A percentile compares a stretch with the other conserved stretches of the same genome.
Evolutionary conservation across 2,797 vertebrate genomes (phyloP).

Genomic region (Acrossocheilus wenchowensis): DNA sequence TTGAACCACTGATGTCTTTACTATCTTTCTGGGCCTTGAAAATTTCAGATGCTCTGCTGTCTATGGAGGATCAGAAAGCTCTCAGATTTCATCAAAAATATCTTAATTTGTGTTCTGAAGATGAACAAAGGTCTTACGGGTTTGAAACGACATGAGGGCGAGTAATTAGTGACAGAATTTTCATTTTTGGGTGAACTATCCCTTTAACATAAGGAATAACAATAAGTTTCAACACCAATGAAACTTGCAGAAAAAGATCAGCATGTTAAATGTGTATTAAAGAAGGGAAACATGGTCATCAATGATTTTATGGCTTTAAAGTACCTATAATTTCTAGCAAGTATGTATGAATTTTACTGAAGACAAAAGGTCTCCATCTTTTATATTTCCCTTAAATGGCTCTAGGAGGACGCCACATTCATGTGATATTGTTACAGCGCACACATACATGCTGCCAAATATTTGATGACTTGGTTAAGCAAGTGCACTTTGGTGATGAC

Average conservation of each 20-base stretch:
- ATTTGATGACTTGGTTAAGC: conserved; percentile 54
- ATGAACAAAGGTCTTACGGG: neutral
- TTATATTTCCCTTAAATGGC: conserved; percentile 54
- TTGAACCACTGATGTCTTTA: too few relatives aligned
- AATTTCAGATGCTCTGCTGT: too few relatives aligned
- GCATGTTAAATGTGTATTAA: neutral
- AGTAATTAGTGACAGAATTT: neutral
- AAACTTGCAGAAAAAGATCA: neutral
- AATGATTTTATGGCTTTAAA: neutral
- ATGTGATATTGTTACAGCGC: conserved; percentile 31
- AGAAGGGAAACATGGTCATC: neutral
- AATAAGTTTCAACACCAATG: too few relatives aligned
- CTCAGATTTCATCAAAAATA: too few relatives aligned
- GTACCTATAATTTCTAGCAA: neutral
- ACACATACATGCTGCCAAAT: conserved; percentile 44
- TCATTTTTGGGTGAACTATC: neutral
- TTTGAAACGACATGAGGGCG: neutral
- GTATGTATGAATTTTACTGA: neutral
- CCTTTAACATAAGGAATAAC: neutral
- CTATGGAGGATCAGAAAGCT: too few relatives aligned
- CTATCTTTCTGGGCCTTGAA: too few relatives aligned
- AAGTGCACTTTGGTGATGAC: conserved; percentile 55
- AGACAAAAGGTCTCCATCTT: neutral
- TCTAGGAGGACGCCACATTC: neutral
- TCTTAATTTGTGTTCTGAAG: too few relatives aligned